Conservation (phyloP, 2,797 vertebrate genomes). For the Anabacerthia variegaticeps region DNA sequence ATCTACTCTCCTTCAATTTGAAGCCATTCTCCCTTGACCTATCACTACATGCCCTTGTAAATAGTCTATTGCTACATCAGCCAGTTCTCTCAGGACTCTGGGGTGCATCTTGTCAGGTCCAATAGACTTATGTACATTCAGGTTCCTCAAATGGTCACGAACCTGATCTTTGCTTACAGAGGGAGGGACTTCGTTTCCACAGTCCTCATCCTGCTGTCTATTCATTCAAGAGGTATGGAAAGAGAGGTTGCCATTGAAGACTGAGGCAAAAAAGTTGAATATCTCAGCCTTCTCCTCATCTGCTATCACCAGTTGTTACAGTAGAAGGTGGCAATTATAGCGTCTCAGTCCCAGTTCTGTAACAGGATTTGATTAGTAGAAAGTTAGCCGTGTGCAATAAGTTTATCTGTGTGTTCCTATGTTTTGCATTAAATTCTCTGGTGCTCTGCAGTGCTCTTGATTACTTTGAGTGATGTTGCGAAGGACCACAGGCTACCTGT, state of each 20-base stretch:
- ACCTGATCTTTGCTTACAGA: background rate
- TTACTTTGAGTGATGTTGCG: background rate
- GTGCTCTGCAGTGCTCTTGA: background rate
- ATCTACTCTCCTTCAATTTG: background rate
- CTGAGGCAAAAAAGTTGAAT: background rate
- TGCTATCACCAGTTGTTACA: background rate
- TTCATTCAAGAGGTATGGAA: background rate
- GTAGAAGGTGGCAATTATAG: too few species aligned
- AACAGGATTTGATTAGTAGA: background rate
- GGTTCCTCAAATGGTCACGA: background rate
- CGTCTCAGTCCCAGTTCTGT: background rate
- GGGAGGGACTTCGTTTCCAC: background rate
- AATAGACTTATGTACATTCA: rapidly evolving
- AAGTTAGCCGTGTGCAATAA: background rate
- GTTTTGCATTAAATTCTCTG: background rate
- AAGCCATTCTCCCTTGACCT: background rate
- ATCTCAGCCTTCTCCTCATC: rapidly evolving
- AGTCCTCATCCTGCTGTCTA: background rate
- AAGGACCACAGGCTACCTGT: background rate
- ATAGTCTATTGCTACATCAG: background rate
- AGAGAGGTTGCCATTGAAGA: background rate
- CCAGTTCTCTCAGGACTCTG: background rate
- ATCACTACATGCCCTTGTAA: background rate
- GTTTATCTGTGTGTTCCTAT: background rate
- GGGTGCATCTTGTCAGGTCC: background rate